These are phyloP conservation scores for Lasius fuliginosus DNA, from an alignment of 2,888 invertebrate species.

Conservation along the genomic window DNA sequence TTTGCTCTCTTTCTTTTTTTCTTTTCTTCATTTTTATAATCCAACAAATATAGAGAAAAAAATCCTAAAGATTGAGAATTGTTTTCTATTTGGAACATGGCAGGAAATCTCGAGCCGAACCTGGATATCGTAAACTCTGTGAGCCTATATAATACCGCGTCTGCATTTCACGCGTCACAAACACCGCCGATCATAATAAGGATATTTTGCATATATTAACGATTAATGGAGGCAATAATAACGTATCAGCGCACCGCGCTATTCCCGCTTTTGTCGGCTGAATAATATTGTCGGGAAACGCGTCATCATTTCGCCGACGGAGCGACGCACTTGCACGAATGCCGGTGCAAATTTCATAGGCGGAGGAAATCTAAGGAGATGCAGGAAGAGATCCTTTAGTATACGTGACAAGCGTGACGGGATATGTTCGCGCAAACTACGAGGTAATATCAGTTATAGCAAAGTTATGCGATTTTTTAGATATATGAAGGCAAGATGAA, in stretches of 20 bases:
- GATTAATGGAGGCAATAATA: conserved; percentile 81
- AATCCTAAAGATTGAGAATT: not conserved
- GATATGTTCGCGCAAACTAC: conserved; percentile 50
- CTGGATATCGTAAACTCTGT: conserved; percentile 61
- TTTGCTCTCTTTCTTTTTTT: not conserved
- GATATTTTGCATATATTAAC: conserved; percentile 85
- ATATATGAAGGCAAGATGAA: conserved; percentile 12
- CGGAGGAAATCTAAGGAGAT: conserved; percentile 39
- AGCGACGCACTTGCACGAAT: conserved; percentile 61
- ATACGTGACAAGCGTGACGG: conserved; percentile 50
- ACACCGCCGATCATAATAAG: conserved; percentile 80
- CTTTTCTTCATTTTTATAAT: not conserved
- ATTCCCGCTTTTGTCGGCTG: conserved; percentile 79
- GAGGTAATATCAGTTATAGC: conserved; percentile 44
- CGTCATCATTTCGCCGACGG: conserved; percentile 31
- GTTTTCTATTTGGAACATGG: not conserved
- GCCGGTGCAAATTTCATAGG: conserved; percentile 40
- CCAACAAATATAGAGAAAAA: not conserved
- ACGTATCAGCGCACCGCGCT: conserved; percentile 69
- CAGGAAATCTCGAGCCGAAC: conserved; percentile 48
- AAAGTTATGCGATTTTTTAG: conserved; percentile 42
- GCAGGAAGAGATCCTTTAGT: conserved; percentile 39
- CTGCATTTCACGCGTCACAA: conserved; percentile 66
- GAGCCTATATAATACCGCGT: conserved; percentile 57
- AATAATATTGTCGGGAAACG: conserved; percentile 60